phyloP scores from a whole-genome alignment of 2,113 vertebrate species.

The Glaucomys volans region DNA sequence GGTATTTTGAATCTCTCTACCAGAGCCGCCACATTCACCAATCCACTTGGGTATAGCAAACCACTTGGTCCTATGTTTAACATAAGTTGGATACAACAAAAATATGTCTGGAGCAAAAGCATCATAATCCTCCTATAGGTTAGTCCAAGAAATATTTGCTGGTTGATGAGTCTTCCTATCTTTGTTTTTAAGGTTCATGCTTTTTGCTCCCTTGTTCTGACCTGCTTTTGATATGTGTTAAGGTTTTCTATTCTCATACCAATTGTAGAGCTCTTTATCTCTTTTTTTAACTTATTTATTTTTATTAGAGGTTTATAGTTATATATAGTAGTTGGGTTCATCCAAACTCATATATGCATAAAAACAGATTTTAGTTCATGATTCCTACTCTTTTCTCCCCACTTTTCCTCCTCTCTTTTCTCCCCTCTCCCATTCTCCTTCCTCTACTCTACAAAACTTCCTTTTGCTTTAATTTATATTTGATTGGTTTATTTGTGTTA shows the following conservation, averaged over 20 bases:
- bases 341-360: no score
- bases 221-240: neutral
- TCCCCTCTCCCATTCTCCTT: no score
- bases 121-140: neutral
- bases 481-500: no score
- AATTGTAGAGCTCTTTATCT: neutral
- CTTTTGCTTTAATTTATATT: no score
- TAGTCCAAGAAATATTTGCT: neutral
- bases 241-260: neutral
- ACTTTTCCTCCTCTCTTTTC: no score
- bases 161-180: neutral
- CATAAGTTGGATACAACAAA: neutral
- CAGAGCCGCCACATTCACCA: neutral
- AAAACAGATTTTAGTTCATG: no score
- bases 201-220: neutral
- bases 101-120: neutral
- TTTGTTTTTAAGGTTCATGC: neutral
- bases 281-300: neutral
- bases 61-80: neutral
- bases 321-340: no score
- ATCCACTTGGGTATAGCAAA: neutral
- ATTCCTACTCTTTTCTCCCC: no score
- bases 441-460: no score
- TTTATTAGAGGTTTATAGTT: no score
- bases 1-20: neutral